phyloP scores from a whole-genome alignment of 2,113 vertebrate genomes.

The Otocyon megalotis region DNA sequence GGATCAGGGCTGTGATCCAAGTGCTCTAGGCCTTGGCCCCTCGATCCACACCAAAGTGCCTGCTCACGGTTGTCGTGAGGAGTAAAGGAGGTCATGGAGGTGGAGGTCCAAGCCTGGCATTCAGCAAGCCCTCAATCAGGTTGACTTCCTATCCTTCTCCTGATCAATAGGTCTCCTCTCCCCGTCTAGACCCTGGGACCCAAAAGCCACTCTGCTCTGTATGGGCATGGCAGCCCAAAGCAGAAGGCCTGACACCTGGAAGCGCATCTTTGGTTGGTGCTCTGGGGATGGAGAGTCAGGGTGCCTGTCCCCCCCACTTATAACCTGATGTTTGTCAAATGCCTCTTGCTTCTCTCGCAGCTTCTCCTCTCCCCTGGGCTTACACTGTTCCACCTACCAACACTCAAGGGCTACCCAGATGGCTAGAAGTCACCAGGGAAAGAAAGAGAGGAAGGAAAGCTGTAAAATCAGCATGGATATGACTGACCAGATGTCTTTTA shows the following conservation, averaged over 20 bases:
- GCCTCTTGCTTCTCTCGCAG: not conserved
- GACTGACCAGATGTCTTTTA: not conserved
- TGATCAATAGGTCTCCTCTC: not conserved
- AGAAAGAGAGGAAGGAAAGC: not conserved
- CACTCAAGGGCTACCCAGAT: not conserved
- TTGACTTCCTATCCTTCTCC: not conserved
- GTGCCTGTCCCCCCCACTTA: not conserved
- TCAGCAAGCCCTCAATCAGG: not conserved
- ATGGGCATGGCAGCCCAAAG: not conserved
- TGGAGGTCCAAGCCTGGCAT: not conserved
- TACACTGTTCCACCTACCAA: not conserved
- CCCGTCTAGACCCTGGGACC: not conserved
- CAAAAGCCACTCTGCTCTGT: not conserved
- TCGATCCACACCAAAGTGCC: not conserved
- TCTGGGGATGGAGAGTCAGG: not conserved
- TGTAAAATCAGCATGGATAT: rapidly evolving
- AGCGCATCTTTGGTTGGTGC: not conserved
- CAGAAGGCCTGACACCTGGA: not conserved
- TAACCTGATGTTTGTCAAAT: not conserved
- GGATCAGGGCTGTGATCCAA: too few relatives aligned
- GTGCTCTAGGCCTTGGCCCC: too few relatives aligned
- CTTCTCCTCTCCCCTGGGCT: not conserved
- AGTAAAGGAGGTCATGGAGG: not conserved
- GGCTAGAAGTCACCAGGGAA: not conserved
- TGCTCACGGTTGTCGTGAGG: not conserved